Conservation (phyloP, 2,797 vertebrate species). For the Siniperca obscura region DNA sequence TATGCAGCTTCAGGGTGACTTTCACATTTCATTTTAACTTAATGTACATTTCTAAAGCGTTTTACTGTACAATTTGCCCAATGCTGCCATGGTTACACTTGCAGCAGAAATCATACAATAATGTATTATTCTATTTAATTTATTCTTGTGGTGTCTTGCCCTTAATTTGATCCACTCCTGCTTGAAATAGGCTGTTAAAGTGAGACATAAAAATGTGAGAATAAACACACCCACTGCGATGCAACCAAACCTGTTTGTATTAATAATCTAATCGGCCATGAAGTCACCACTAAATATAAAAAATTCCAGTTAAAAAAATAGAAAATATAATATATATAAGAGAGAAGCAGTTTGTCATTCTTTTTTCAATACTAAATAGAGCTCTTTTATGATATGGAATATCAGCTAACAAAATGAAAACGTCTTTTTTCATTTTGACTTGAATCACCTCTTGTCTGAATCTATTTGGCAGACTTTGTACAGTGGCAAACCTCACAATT, state of each 20-base stretch:
- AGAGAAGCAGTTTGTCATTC: background rate
- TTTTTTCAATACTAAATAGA: background rate
- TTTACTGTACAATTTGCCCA: background rate
- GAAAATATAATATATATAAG: too few species aligned
- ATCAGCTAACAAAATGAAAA: conserved; percentile 34
- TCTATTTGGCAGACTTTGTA: conserved; percentile 49
- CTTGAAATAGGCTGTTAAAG: background rate
- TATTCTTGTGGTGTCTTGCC: background rate
- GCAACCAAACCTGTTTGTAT: conserved; percentile 9
- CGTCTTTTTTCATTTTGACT: conserved; percentile 31
- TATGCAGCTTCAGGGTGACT: conserved; percentile 62
- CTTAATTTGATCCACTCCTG: background rate
- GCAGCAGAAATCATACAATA: background rate
- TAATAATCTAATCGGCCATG: background rate
- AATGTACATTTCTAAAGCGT: conserved; percentile 5
- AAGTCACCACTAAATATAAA: background rate
- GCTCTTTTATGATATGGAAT: background rate
- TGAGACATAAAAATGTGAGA: background rate
- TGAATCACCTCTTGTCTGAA: conserved; percentile 38
- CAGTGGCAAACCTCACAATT: conserved; percentile 42
- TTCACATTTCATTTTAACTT: conserved; percentile 49
- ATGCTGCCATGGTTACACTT: conserved; percentile 17
- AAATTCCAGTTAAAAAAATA: background rate
- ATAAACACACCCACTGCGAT: background rate
- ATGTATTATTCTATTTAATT: background rate